A percentile compares a stretch with the other conserved stretches of the same genome.
These are phyloP conservation scores for Sthenelais limicola DNA, from an alignment of 2,888 invertebrate genomes.

Conservation along the genomic window DNA sequence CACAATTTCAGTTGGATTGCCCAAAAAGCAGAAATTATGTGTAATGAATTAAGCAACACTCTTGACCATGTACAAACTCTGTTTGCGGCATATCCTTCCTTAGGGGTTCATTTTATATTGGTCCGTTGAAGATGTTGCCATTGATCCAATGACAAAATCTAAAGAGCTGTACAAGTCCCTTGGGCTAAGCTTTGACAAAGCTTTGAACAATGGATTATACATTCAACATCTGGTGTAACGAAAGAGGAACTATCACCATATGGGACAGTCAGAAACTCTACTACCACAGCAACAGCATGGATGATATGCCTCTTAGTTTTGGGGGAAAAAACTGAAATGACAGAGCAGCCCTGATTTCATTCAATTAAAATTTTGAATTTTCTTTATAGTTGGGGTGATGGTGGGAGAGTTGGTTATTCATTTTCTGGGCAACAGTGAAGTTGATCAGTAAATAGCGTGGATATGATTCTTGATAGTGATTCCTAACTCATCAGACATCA, in stretches of 20 bases:
- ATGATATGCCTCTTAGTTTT: not conserved
- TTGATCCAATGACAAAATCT: not conserved
- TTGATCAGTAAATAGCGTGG: too few species aligned
- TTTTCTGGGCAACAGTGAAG: too few species aligned
- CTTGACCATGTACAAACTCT: not conserved
- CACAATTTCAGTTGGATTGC: too few species aligned
- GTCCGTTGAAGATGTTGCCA: conserved; percentile 25
- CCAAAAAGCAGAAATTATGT: conserved; percentile 4
- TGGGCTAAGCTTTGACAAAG: not conserved
- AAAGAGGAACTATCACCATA: not conserved
- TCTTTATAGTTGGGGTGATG: too few species aligned
- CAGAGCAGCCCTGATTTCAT: too few species aligned
- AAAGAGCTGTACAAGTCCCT: not conserved
- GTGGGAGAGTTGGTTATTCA: too few species aligned
- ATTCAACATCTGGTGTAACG: not conserved
- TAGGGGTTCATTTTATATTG: not conserved
- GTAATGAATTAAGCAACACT: not conserved
- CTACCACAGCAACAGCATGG: not conserved
- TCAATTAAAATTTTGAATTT: too few species aligned
- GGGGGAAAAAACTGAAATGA: not conserved
- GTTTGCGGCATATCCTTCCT: not conserved
- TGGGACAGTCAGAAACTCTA: not conserved
- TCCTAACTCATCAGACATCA: too few species aligned
- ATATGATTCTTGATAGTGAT: too few species aligned
- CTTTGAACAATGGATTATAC: not conserved